Evolutionary conservation across 1,140 invertebrate species (phyloP), one percentile per base, ranked within the genome.

Genomic region (Papilio aristodemus): DNA sequence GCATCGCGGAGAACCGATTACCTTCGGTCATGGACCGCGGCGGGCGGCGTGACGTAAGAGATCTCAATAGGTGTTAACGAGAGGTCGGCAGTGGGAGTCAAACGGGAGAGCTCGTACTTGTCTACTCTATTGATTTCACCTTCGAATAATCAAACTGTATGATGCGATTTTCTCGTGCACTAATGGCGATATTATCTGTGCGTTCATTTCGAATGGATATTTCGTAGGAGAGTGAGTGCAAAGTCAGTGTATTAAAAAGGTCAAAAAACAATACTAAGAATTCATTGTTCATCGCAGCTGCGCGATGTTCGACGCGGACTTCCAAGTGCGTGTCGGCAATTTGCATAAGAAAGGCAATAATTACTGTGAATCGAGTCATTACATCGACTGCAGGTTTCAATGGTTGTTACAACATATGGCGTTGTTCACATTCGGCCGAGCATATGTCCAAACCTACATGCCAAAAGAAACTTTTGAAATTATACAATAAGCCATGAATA

Each of bases 21-120:
- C 71, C 68, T 70, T 76, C 71, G 74, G 71, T 74, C 72, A 74
- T 76, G 71, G 73, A 71, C 69, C 68, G 60, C 70, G 68, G 74
- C 68, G 27, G 73, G 71, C 72, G 74, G 73, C 78, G 77, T 83
- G 80, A 84, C 78, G 83, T 82, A 84, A 87, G 78, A 71, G 70
- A 36, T 70, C 71, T 82, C 77, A 78, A 85, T 83, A 84, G 83
- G 79, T 83, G 84, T 74, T 87, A 87, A 87, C 85, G 79, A 87
- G 81, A 78, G 39, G 78, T 78, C 70, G 76, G 81, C 81, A 81
- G 75, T 71, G 70, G 71, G 46, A 54, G 46, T 54, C 22, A 54
- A 54, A 54, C 46, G 46, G 62, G n/a, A 71, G 74, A 63, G 67
- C 67, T 58, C 58, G 75, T 77, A 73, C 73, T 72, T 73, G 72